Evolutionary conservation across 2,888 invertebrate genomes (phyloP).

Genomic region (Drosophila peninsularis): DNA sequence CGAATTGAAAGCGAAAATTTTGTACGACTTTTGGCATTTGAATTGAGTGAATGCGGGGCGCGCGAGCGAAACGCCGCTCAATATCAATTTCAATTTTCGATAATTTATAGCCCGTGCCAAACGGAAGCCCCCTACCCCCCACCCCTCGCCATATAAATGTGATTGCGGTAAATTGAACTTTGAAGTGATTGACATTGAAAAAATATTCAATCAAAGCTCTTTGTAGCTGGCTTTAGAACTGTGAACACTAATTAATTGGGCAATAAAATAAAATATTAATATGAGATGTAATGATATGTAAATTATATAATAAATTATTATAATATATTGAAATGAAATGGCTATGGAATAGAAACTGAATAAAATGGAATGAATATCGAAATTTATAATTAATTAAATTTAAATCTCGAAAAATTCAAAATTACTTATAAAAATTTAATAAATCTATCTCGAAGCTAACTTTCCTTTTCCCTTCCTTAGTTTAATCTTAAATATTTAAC

Average conservation of each 20-base stretch:
- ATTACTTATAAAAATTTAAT: not conserved
- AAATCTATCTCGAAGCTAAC: not conserved
- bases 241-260: not conserved
- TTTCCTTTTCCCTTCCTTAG: not conserved
- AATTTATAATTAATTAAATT: not conserved
- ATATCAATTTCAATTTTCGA: conserved; percentile 57
- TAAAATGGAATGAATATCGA: no score
- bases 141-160: conserved; percentile 15
- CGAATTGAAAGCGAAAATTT: conserved; percentile 40
- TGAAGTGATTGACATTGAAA: conserved; percentile 43
- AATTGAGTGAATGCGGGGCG: conserved; percentile 71
- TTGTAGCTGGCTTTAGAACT: not conserved
- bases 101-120: conserved; percentile 60
- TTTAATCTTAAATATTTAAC: not conserved
- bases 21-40: conserved; percentile 61
- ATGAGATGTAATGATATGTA: not conserved
- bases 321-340: no score
- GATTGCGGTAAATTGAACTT: conserved; percentile 66
- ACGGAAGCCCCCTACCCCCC: not conserved
- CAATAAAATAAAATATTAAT: not conserved
- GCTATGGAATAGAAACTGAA: no score
- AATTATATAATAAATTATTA: no score
- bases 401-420: not conserved
- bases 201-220: conserved; percentile 10
- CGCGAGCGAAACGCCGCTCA: conserved; percentile 49